A percentile compares a stretch with the other conserved stretches of the same genome.
These are phyloP conservation scores for Amazona ochrocephala DNA, from an alignment of 2,797 vertebrate species.

Conservation along the genomic window DNA sequence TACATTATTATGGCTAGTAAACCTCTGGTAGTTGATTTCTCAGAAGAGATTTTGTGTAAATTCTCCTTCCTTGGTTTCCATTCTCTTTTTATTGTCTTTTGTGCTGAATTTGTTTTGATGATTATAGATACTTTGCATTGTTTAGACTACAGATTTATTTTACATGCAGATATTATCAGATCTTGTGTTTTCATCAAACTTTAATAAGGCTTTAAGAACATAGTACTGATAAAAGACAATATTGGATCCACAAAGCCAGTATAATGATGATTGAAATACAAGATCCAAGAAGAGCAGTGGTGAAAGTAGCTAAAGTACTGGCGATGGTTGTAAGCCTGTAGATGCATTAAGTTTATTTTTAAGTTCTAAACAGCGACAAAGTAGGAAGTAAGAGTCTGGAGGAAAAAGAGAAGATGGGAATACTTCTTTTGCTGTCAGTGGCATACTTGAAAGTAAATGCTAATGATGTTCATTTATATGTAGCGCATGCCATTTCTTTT, in stretches of 20 bases:
- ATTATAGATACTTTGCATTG: constrained; percentile 55
- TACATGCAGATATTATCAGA: constrained; percentile 62
- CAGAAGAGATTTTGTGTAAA: neutral
- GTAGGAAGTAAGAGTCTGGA: neutral
- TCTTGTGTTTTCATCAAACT: constrained; percentile 65
- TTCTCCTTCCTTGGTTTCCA: neutral
- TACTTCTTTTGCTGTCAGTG: neutral
- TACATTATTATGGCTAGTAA: neutral
- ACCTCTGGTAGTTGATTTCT: neutral
- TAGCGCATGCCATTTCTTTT: neutral
- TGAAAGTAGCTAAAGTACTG: neutral
- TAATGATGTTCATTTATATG: constrained; percentile 8
- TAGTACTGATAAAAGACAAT: constrained; percentile 41
- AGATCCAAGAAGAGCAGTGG: neutral
- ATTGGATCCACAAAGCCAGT: constrained; percentile 54
- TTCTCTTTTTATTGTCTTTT: constrained; percentile 26
- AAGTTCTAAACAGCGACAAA: neutral
- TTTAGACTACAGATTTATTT: constrained; percentile 65
- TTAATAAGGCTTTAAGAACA: constrained; percentile 53
- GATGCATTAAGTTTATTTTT: neutral
- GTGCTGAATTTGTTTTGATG: constrained; percentile 61
- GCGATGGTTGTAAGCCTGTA: neutral
- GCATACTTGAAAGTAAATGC: constrained; percentile 27
- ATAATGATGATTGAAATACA: constrained; percentile 64
- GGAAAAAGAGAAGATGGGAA: neutral